Evolutionary conservation across 30 jellyfish, hydroid and myxozoan species (phyloP), one percentile per base, ranked within the genome.

Genomic region (Chironex yamaguchii): DNA sequence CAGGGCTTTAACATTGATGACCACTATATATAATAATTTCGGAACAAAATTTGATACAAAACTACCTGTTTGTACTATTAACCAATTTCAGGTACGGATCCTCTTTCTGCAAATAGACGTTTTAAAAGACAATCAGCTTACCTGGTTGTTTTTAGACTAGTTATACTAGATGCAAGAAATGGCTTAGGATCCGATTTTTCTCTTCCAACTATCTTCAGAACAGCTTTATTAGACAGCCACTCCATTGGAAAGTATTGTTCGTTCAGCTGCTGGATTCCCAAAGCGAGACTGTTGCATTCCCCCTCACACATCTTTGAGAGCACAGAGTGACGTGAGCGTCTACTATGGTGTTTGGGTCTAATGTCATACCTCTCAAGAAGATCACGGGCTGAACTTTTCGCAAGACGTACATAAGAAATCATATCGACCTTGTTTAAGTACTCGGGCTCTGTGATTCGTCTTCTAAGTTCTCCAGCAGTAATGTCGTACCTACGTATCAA

Each of bases 331-430:
- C 66, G 81, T 67, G 97, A 86, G 6, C 81, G 93, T 33, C 95
- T 93, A 34, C 82, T 90, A 42, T 87, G 98, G 36, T 79, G 85
- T 11, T 85, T 71, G 36, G 79, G 66, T 28, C 49, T 72, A 22
- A 92, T 87, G 81, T 82, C 85, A 50, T 92, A 84, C 29, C 67
- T 87, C 53, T 92, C 87, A 22, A 92, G 96, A 0, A 92, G 86
- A 32, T 49, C 75, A 24, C 98, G 91, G 12, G 98, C 98, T 0
- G 96, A 76, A 26, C 73, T 92, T 62, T 92, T 92, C 24, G 98
- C 98, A 0, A 92, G 73, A 31, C 98, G 89, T 53, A 92, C 79
- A 33, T 92, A 92, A 2, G 98, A 86, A 28, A 92, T 92, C 98
- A 92, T 85, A 52, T 92, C 98, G 30, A 92, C 98, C 69, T 92